These are phyloP conservation scores for Caretta caretta DNA, from an alignment of 2,113 vertebrate genomes.

Conservation along the genomic window DNA sequence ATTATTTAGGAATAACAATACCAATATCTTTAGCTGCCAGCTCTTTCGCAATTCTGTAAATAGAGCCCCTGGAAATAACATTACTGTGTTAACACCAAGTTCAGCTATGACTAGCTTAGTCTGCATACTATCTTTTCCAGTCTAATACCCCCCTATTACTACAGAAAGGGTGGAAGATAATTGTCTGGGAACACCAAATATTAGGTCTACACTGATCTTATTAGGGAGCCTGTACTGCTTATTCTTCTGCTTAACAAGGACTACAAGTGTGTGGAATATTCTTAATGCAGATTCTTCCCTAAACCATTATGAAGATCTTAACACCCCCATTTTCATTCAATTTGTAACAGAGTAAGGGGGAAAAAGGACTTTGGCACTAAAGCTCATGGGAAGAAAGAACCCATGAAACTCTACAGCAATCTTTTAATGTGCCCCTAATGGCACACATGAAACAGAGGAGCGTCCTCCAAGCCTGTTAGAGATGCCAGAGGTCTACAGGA, in stretches of 20 bases:
- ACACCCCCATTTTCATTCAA: too few relatives aligned
- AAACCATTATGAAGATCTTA: neutral
- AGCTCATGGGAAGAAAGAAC: neutral
- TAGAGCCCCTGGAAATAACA: neutral
- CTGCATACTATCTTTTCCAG: accelerated
- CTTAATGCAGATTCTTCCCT: neutral
- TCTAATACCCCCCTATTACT: neutral
- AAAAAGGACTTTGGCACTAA: neutral
- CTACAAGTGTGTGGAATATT: neutral
- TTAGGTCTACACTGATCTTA: too few relatives aligned
- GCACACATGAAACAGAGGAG: neutral
- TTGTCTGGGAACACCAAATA: neutral
- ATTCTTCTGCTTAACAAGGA: neutral
- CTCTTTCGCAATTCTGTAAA: neutral
- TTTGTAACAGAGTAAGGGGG: neutral
- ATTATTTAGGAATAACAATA: neutral
- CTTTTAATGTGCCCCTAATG: neutral
- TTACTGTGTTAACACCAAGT: neutral
- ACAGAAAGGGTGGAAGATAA: neutral
- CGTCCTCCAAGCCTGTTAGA: neutral
- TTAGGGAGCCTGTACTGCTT: neutral
- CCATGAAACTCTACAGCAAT: neutral
- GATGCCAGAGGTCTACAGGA: neutral
- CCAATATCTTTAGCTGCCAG: neutral
- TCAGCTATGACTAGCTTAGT: neutral